These are phyloP conservation scores for Loripinus fragilis DNA, from an alignment of 2,888 invertebrate species.

Conservation along the genomic window DNA sequence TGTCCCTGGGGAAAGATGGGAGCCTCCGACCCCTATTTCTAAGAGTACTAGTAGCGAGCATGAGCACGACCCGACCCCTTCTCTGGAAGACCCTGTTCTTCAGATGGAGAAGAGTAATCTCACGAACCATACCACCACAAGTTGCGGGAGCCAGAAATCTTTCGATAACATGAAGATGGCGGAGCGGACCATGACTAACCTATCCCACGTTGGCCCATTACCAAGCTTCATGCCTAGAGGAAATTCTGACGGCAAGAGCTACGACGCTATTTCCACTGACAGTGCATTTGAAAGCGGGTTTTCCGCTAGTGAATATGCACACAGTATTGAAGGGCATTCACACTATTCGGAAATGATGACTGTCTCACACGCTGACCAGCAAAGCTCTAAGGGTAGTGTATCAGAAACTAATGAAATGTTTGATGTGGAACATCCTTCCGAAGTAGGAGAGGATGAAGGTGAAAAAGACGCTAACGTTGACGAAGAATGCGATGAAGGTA, in stretches of 20 bases:
- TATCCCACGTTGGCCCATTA: slow-evolving; percentile 55
- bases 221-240: slow-evolving; percentile 50
- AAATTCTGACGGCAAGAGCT: slow-evolving; percentile 29
- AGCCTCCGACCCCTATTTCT: slow-evolving; percentile 45
- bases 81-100: slow-evolving; percentile 36
- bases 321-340: slow-evolving; percentile 22
- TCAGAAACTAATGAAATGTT: slow-evolving; percentile 58
- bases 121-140: slow-evolving; percentile 18
- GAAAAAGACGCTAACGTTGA: background rate
- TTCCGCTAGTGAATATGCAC: slow-evolving; percentile 42
- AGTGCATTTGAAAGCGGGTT: slow-evolving; percentile 55
- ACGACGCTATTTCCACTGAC: slow-evolving; percentile 53
- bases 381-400: slow-evolving; percentile 50
- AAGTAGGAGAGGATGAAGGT: slow-evolving; percentile 32
- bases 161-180: slow-evolving; percentile 40
- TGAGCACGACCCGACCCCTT: slow-evolving; percentile 28
- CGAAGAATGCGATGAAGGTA: background rate
- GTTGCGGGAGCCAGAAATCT: slow-evolving; percentile 16
- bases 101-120: slow-evolving; percentile 31
- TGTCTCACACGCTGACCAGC: slow-evolving; percentile 45
- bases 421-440: slow-evolving; percentile 53
- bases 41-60: slow-evolving; percentile 4
- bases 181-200: slow-evolving; percentile 50
- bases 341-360: slow-evolving; percentile 54
- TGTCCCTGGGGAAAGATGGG: slow-evolving; percentile 38